Percentiles rank a stretch among this genome's conserved stretches.
These are phyloP conservation scores for Cottus gobio DNA, from an alignment of 2,113 vertebrate genomes.

Conservation along the genomic window DNA sequence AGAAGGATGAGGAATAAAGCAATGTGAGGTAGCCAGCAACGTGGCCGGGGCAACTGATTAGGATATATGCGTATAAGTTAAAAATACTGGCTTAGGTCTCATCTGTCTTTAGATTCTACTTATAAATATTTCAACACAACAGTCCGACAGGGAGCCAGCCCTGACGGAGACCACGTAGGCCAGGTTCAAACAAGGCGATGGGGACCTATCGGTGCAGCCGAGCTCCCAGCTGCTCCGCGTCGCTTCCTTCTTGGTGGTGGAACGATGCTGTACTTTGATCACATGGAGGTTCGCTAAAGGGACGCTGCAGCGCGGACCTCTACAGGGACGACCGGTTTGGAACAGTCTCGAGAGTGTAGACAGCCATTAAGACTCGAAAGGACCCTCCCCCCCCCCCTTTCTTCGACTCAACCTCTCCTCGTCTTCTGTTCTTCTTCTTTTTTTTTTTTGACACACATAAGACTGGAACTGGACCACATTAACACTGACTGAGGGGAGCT, in stretches of 20 bases:
- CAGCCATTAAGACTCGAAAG: constrained; percentile 62
- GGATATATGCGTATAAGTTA: background rate
- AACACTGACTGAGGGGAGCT: constrained; percentile 75
- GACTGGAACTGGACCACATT: constrained; percentile 74
- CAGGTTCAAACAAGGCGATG: constrained; percentile 60
- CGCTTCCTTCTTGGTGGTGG: constrained; percentile 22
- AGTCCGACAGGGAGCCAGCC: constrained; percentile 80
- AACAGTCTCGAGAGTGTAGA: constrained; percentile 78
- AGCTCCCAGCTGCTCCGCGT: constrained; percentile 43
- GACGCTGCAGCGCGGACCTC: constrained; percentile 77
- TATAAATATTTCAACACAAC: constrained; percentile 37
- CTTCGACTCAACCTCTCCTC: constrained; percentile 39
- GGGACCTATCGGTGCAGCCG: constrained; percentile 40
- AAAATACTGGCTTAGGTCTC: constrained; percentile 28
- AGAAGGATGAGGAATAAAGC: constrained; percentile 40
- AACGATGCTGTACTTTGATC: constrained; percentile 37
- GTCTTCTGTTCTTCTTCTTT: constrained; percentile 64
- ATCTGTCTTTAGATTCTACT: constrained; percentile 18
- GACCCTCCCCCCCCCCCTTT: constrained; percentile 42
- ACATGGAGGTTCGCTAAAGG: constrained; percentile 63
- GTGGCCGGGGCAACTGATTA: constrained; percentile 9
- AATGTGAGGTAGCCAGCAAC: constrained; percentile 30
- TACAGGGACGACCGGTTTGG: constrained; percentile 63
- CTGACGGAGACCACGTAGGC: constrained; percentile 52
- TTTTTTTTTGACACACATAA: constrained; percentile 69